Percentiles rank a stretch among this genome's conserved stretches.
Conservation (phyloP, 2,113 vertebrate genomes). For the Pelodiscus sinensis region DNA sequence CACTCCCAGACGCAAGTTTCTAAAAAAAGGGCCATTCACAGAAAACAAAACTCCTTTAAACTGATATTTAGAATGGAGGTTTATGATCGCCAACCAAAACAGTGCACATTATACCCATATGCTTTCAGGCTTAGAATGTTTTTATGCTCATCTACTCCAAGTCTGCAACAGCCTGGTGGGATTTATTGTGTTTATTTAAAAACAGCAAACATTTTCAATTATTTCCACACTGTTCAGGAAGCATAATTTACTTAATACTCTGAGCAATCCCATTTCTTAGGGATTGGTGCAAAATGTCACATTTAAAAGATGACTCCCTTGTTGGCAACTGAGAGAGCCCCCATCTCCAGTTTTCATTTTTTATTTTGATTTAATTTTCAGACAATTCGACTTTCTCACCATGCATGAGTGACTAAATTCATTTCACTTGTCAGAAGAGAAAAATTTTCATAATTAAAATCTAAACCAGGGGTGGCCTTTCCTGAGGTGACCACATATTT, state of each 20-base stretch:
- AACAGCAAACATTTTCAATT: constrained; percentile 84
- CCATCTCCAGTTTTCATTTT: constrained; percentile 78
- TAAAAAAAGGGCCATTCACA: neutral
- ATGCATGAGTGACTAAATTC: constrained; percentile 82
- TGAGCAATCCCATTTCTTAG: constrained; percentile 74
- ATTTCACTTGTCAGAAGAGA: constrained; percentile 82
- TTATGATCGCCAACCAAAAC: constrained; percentile 1
- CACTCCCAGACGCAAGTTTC: neutral
- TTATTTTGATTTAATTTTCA: constrained; percentile 87
- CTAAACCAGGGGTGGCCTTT: constrained; percentile 75
- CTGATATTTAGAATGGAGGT: constrained; percentile 41
- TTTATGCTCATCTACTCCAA: constrained; percentile 35
- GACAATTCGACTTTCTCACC: constrained; percentile 80
- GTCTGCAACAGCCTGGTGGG: constrained; percentile 61
- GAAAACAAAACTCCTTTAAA: neutral
- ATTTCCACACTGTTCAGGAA: constrained; percentile 72
- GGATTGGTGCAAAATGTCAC: constrained; percentile 81
- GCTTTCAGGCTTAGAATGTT: constrained; percentile 26
- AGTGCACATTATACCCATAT: neutral
- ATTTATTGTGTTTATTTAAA: constrained; percentile 84
- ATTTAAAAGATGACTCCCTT: constrained; percentile 80
- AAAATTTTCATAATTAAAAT: constrained; percentile 84
- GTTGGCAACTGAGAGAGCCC: constrained; percentile 73
- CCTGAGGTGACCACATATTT: constrained; percentile 67
- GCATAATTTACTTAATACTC: constrained; percentile 83